Evolutionary conservation across 2,113 vertebrate genomes (phyloP), one percentile per base, ranked within the genome.

Genomic region (Xenopus laevis): DNA sequence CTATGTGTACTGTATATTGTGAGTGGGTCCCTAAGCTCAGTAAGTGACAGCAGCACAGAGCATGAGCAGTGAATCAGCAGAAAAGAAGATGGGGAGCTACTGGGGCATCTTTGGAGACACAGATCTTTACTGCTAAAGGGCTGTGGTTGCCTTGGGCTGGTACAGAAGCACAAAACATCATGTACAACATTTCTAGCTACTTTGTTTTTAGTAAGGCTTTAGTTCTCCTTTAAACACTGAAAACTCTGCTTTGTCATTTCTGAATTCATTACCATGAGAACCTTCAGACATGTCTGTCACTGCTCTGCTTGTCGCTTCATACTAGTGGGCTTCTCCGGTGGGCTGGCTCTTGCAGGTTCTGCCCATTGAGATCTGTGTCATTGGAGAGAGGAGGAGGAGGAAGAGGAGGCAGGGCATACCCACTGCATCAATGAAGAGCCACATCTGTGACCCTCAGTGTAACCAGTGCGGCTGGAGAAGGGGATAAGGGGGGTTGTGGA

Each of bases 361-460:
- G 53, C 44, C 71, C 71, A 65, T 65, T 73, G 71, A 46, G 47
- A 62, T 8, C 72, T 77, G 76, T 82, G 82, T 85, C 89, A 86
- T 86, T 87, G 82, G 87, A 89, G 90, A 86, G 83, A 80, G 91
- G 91, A 69, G 89, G 23, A 27, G 1, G 23, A 27, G 23, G 23
- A n/a, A n/a, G n/a, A 27, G 23, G 87, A 87, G 81, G 81, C 78
- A 86, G 65, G 55, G 68, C 79, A 78, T 78, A 82, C 30, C 59
- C 27, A 65, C 71, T 66, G 61, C 72, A 68, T 75, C 73, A 66
- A 58, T 71, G 72, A 66, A 52, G 83, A 84, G 90, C 87, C 90
- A 90, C 91, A 91, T 90, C 88, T 91, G 90, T 88, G 88, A 78
- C 77, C 82, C 78, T 86, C 82, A 12, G 47, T 79, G 81, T 78